Evolutionary conservation across 2,113 vertebrate species (phyloP).

Genomic region (Alexandromys fortis): DNA sequence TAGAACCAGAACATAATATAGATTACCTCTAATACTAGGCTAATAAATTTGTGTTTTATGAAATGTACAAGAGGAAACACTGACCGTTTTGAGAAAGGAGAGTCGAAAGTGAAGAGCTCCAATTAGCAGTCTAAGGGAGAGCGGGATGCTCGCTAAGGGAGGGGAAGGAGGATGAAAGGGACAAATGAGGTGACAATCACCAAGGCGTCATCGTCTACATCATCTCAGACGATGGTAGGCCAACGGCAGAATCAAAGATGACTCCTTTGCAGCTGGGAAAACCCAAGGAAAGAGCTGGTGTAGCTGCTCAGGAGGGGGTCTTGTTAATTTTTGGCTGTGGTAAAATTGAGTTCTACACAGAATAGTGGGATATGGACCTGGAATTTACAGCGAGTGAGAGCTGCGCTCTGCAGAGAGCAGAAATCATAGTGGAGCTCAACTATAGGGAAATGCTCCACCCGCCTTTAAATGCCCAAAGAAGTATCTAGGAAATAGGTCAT

Average conservation of each 20-base stretch:
- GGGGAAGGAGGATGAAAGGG: background rate
- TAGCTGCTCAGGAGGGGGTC: background rate
- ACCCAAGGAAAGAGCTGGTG: background rate
- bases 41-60: constrained; percentile 31
- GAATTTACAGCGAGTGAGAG: background rate
- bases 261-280: background rate
- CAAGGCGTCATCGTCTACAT: background rate
- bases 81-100: constrained; percentile 16
- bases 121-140: constrained; percentile 39
- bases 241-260: constrained; percentile 4
- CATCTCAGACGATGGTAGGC: background rate
- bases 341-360: background rate
- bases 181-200: background rate
- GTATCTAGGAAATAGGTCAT: background rate
- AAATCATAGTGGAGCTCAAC: background rate
- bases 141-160: background rate
- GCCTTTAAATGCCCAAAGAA: background rate
- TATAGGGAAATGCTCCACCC: background rate
- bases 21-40: background rate
- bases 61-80: background rate
- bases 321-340: background rate
- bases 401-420: background rate
- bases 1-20: background rate
- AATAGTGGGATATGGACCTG: background rate
- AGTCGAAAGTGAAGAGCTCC: constrained; percentile 34